These are phyloP conservation scores for Salmo trutta DNA, from an alignment of 2,797 vertebrate species.

Conservation along the genomic window DNA sequence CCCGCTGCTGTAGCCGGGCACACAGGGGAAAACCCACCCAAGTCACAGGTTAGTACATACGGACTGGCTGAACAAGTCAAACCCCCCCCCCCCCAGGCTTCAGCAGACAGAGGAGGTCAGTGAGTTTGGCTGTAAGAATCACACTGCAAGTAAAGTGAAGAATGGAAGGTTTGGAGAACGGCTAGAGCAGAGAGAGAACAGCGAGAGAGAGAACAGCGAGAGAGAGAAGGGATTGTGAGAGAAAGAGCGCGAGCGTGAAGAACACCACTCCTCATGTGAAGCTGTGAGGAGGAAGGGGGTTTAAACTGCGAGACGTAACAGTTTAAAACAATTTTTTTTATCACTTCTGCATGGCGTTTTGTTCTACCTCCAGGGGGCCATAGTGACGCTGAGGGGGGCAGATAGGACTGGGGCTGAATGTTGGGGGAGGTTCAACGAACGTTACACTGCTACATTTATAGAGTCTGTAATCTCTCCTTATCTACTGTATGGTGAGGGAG, in stretches of 20 bases:
- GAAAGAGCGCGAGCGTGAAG: not conserved
- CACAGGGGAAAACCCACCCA: conserved; percentile 21
- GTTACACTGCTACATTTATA: not conserved
- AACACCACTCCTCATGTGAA: conserved; percentile 39
- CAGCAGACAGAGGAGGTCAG: not conserved
- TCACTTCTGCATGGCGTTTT: conserved; percentile 22
- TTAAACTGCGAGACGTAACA: not conserved
- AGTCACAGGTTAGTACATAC: conserved; percentile 39
- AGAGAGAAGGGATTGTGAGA: not conserved
- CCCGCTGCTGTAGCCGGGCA: not conserved
- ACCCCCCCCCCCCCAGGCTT: conserved; percentile 15
- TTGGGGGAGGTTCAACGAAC: not conserved
- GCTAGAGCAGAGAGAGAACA: not conserved
- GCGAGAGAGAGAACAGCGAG: not conserved
- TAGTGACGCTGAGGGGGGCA: not conserved
- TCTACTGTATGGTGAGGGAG: not conserved
- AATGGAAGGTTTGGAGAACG: not conserved
- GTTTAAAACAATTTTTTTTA: conserved; percentile 20
- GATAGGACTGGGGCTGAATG: too few relatives aligned
- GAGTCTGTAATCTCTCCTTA: not conserved
- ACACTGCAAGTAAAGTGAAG: not conserved
- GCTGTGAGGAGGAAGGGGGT: conserved; percentile 36
- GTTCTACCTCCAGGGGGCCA: not conserved
- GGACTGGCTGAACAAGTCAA: conserved; percentile 8
- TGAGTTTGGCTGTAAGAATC: not conserved